Conservation (phyloP, 2,797 vertebrate genomes). For the Sebastes steindachneri region DNA sequence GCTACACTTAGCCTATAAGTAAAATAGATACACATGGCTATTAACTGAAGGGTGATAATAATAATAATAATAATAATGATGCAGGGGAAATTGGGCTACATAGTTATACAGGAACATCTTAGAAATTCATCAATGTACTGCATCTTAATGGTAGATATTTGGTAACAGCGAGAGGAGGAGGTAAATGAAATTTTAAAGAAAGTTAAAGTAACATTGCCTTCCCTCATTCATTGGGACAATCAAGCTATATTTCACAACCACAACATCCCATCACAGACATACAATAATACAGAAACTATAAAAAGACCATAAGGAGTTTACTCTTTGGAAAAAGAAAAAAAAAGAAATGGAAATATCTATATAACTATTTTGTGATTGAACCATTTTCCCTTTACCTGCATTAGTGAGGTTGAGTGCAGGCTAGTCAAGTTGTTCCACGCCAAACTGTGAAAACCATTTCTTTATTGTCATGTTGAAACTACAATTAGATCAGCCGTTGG, state of each 20-base stretch:
- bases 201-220: slow-evolving; percentile 8
- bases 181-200: slow-evolving; percentile 33
- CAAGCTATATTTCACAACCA: not conserved
- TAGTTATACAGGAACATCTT: slow-evolving; percentile 76
- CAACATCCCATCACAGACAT: not conserved
- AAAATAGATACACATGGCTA: slow-evolving; percentile 78
- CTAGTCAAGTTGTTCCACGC: not conserved
- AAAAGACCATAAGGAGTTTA: not conserved
- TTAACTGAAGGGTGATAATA: slow-evolving; percentile 71
- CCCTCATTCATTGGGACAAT: not conserved
- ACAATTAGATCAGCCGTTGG: not conserved
- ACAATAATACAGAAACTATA: not conserved
- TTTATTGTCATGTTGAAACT: not conserved
- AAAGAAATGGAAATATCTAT: not conserved
- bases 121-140: slow-evolving; percentile 60
- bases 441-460: not conserved
- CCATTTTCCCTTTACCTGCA: not conserved
- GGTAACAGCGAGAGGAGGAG: slow-evolving; percentile 31
- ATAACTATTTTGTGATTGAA: not conserved
- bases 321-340: not conserved
- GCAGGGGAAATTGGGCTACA: slow-evolving; percentile 69
- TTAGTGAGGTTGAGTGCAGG: not conserved
- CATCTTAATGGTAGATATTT: slow-evolving; percentile 55
- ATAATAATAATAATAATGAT: slow-evolving; percentile 70
- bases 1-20: slow-evolving; percentile 76